Conservation (phyloP, 2,797 vertebrate species). For the Enteromius fasciolatus region DNA sequence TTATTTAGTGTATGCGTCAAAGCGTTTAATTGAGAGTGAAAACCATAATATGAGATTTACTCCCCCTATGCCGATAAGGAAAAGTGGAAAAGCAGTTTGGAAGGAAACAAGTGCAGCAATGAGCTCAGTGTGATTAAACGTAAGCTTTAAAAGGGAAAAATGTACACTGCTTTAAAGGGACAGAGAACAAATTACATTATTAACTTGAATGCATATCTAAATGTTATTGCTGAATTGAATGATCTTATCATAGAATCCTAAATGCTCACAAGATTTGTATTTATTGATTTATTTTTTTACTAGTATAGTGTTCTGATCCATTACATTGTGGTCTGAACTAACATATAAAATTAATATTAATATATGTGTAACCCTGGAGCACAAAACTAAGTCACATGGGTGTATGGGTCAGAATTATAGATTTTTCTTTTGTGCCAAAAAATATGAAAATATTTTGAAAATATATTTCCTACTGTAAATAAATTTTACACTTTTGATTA, state of each 20-base stretch:
- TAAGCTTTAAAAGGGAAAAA: neutral
- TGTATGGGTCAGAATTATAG: no score
- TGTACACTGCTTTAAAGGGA: neutral
- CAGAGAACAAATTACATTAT: neutral
- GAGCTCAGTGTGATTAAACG: constrained; percentile 5
- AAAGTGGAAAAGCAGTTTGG: neutral
- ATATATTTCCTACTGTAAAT: no score
- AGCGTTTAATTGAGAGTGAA: constrained; percentile 45
- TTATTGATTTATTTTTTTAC: neutral
- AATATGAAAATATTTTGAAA: no score
- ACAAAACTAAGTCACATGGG: no score
- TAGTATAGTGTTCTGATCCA: neutral
- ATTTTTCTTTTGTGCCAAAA: no score
- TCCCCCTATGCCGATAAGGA: constrained; percentile 12
- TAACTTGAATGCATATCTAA: neutral
- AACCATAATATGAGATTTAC: constrained; percentile 29
- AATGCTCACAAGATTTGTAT: neutral
- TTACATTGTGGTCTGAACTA: neutral
- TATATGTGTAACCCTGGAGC: no score
- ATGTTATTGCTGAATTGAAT: neutral
- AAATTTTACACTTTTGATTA: no score
- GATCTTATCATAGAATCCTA: neutral
- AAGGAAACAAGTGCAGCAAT: neutral
- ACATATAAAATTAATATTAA: neutral
- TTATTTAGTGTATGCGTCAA: constrained; percentile 23